These are phyloP conservation scores for Nasua narica DNA, from an alignment of 2,797 vertebrate genomes.

Conservation along the genomic window DNA sequence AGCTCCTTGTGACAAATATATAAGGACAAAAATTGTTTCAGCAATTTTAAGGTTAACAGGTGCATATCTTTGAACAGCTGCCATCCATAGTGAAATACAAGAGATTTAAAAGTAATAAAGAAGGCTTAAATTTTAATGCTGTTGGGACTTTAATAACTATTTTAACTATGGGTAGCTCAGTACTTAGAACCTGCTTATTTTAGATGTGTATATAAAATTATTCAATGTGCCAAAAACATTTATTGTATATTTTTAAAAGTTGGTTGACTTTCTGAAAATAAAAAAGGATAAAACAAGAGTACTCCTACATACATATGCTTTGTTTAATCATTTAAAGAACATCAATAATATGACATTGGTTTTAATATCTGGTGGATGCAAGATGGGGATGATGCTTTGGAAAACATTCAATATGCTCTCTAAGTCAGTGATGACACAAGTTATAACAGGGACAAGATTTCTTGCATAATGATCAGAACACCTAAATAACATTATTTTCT, in stretches of 20 bases:
- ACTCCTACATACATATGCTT: background rate
- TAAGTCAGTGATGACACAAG: background rate
- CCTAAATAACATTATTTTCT: background rate
- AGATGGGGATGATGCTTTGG: background rate
- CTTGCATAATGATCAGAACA: background rate
- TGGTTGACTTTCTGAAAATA: conserved; percentile 81
- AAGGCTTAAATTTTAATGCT: conserved; percentile 88
- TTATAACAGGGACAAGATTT: background rate
- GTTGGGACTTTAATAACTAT: conserved; percentile 83
- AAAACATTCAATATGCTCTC: background rate
- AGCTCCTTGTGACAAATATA: conserved; percentile 24
- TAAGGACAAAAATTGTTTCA: conserved; percentile 74
- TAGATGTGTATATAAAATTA: conserved; percentile 81
- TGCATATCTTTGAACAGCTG: conserved; percentile 83
- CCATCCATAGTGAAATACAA: conserved; percentile 84
- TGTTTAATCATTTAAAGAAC: background rate
- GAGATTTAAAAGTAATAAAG: conserved; percentile 87
- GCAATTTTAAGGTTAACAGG: conserved; percentile 82
- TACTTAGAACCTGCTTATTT: conserved; percentile 82
- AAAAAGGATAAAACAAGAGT: conserved; percentile 58
- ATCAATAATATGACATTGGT: background rate
- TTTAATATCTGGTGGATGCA: background rate
- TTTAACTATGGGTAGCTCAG: conserved; percentile 85
- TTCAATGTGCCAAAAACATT: conserved; percentile 76
- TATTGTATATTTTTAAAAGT: conserved; percentile 71